Percentiles rank a stretch among this genome's conserved stretches.
Evolutionary conservation across 2,888 invertebrate genomes (phyloP).

Genomic region (Petrolisthes manimaculis): DNA sequence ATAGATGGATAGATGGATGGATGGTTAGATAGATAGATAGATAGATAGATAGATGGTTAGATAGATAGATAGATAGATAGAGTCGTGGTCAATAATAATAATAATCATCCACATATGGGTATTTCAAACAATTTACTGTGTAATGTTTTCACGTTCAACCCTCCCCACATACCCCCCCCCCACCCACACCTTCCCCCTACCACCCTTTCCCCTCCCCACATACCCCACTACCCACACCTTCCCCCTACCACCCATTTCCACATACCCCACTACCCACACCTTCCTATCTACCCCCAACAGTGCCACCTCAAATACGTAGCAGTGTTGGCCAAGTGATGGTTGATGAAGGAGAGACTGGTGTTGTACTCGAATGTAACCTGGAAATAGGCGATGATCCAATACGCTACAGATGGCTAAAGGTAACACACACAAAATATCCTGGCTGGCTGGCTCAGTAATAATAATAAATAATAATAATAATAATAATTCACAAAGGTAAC

Average conservation of each 20-base stretch:
- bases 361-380: slow-evolving; percentile 53
- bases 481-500: no score
- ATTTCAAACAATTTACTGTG: no score
- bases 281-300: slow-evolving; percentile 1
- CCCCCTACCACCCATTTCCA: background rate
- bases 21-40: no score
- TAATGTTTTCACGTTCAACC: no score
- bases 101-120: no score
- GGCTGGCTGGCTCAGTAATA: background rate
- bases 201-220: background rate
- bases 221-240: background rate
- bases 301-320: slow-evolving; percentile 54
- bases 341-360: slow-evolving; percentile 48
- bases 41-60: no score
- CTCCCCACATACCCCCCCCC: background rate
- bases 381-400: slow-evolving; percentile 65
- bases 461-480: background rate
- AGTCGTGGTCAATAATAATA: no score
- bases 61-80: no score
- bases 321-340: slow-evolving; percentile 1
- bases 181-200: background rate
- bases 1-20: no score
- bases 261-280: background rate
- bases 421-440: background rate
- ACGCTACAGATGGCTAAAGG: slow-evolving; percentile 63